phyloP scores from a whole-genome alignment of 2,888 invertebrate species.

The Eucera pruinosa region DNA sequence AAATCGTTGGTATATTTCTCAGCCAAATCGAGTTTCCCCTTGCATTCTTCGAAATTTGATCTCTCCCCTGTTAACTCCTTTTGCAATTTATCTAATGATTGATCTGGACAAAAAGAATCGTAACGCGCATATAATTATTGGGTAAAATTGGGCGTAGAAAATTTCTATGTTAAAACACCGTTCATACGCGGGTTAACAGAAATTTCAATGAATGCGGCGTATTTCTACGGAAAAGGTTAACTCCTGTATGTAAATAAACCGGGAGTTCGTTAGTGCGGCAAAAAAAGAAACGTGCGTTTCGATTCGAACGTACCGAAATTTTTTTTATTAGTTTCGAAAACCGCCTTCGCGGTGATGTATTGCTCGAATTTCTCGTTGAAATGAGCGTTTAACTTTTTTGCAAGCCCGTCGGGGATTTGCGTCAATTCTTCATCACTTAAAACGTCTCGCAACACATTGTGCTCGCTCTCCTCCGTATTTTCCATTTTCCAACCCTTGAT shows the following conservation, averaged over 20 bases:
- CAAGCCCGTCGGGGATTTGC: constrained; percentile 85
- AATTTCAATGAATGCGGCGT: constrained; percentile 8
- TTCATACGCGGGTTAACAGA: not conserved
- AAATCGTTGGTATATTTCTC: constrained; percentile 88
- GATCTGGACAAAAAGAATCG: constrained; percentile 83
- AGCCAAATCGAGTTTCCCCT: constrained; percentile 87
- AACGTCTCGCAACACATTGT: constrained; percentile 82
- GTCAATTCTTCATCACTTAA: constrained; percentile 86
- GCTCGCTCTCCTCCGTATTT: constrained; percentile 82
- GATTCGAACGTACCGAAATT: constrained; percentile 86
- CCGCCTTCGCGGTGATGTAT: constrained; percentile 90
- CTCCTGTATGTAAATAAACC: constrained; percentile 41
- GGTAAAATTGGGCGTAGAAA: not conserved
- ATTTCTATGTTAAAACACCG: not conserved
- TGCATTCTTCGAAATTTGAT: constrained; percentile 88
- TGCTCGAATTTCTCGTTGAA: constrained; percentile 89
- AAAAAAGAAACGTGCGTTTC: constrained; percentile 22
- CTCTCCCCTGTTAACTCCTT: constrained; percentile 86
- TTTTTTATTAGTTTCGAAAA: constrained; percentile 88
- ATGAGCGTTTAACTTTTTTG: constrained; percentile 87
- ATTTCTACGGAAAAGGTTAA: constrained; percentile 32
- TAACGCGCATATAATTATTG: not conserved
- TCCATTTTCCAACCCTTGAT: constrained; percentile 68
- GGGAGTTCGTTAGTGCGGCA: constrained; percentile 7
- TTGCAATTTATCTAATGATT: constrained; percentile 86